Percentiles rank a stretch among this genome's conserved stretches.
phyloP scores from a whole-genome alignment of 2,113 vertebrate species.

The Pao palembangensis region DNA sequence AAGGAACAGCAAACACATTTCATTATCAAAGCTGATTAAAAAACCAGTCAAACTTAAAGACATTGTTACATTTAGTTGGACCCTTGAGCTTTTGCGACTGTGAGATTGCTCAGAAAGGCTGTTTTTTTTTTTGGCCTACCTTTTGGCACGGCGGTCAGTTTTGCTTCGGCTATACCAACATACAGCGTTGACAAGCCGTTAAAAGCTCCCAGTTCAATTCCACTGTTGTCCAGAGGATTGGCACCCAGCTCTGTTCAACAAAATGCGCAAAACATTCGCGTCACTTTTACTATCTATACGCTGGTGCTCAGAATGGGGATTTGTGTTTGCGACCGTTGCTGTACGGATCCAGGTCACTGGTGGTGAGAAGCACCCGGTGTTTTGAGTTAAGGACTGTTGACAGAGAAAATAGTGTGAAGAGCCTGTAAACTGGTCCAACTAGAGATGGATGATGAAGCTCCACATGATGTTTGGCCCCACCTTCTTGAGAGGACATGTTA shows the following conservation, averaged over 20 bases:
- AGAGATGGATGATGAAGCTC: no score
- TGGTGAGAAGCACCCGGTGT: no score
- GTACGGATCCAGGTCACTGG: no score
- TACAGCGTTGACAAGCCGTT: conserved; percentile 88
- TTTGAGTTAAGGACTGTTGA: no score
- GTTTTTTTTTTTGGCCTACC: conserved; percentile 66
- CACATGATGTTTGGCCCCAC: no score
- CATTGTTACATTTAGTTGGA: not conserved
- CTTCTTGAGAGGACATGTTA: no score
- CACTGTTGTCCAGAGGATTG: conserved; percentile 88
- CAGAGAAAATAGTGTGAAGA: no score
- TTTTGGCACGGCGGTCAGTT: conserved; percentile 91
- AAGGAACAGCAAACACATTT: conserved; percentile 6
- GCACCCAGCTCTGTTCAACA: conserved; percentile 88
- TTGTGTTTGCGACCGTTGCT: no score
- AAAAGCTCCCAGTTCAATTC: conserved; percentile 90
- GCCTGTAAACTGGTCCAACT: no score
- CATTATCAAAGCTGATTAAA: not conserved
- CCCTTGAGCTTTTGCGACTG: not conserved
- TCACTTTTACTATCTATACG: not conserved
- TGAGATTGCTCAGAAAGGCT: not conserved
- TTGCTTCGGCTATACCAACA: conserved; percentile 90
- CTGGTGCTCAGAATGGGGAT: not conserved
- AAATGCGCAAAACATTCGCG: conserved; percentile 38
- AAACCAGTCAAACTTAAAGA: not conserved